Percentiles rank a stretch among this genome's conserved stretches.
Conservation (phyloP, 2,797 vertebrate species). For the Rallus crepitans region DNA sequence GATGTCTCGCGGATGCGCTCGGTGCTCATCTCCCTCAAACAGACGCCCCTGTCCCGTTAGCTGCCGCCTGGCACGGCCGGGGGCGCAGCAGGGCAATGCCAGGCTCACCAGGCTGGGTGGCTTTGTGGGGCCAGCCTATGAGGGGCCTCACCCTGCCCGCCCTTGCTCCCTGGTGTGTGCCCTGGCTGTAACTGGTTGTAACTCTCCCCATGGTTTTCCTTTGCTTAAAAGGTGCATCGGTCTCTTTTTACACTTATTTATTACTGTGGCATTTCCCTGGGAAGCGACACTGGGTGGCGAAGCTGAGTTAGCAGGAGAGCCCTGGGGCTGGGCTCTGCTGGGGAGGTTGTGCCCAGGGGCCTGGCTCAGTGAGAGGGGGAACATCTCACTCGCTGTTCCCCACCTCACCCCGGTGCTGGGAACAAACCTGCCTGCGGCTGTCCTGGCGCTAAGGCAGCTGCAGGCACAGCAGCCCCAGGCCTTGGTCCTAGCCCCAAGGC, state of each 20-base stretch:
- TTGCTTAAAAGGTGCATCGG: conserved; percentile 83
- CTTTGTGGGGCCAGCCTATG: background rate
- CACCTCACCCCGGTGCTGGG: background rate
- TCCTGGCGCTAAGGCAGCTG: background rate
- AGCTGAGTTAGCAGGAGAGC: conserved; percentile 22
- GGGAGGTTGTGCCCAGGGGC: background rate
- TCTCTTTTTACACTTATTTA: conserved; percentile 84
- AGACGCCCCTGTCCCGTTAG: conserved; percentile 87
- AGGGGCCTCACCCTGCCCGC: conserved; percentile 4
- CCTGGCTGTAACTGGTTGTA: conserved; percentile 68
- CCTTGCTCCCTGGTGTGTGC: conserved; percentile 13
- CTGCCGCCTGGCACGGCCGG: background rate
- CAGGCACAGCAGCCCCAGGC: background rate
- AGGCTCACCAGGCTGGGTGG: background rate
- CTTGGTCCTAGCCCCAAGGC: background rate
- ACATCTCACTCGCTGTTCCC: background rate
- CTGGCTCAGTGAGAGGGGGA: background rate
- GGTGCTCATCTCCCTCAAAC: conserved; percentile 97
- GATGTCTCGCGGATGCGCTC: conserved; percentile 98
- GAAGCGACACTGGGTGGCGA: conserved; percentile 65
- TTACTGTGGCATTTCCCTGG: conserved; percentile 78
- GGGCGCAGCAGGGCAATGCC: background rate
- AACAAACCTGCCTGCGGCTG: background rate
- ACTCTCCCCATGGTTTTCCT: conserved; percentile 78
- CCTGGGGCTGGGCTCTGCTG: background rate